Base-by-base conservation (phyloP, 1,140 invertebrate species). In the Planococcus citri region DNA sequence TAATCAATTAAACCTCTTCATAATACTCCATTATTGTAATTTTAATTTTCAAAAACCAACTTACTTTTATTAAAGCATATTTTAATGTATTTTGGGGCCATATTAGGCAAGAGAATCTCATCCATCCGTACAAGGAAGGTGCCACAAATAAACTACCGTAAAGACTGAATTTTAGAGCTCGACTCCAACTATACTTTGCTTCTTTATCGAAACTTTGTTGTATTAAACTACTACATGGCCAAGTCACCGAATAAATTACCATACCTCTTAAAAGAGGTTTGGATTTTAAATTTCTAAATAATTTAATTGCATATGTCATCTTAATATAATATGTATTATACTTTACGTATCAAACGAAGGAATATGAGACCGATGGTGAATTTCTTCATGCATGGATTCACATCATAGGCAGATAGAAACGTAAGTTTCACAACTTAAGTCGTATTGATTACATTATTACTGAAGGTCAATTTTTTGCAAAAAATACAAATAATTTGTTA, bases 81-180 rank as follows among this genome's bases (percentile, higher is more conserved):
- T 80, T 82, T n/a, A 90, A 74, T 72, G 82, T 83, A 37, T 80
- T 80, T 70, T 82, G 80, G 4, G 87, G 87, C 83, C 86, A 87
- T 72, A 88, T 77, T 60, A 78, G 79, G 27, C 81, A 80, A 24
- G 84, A 82, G 22, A 87, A 78, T 75, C 80, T 82, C 41, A 89
- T 78, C 87, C 88, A 90, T 22, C 81, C 80, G 73, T 87, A 88
- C 0, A 90, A 73, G 0, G 86, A 85, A 6, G 88, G 88, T 1
- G 87, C 88, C 24, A 88, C 86, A 75, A 85, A 88, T 24, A 85
- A 79, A 6, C 82, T 81, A 20, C 88, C 88, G 74, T 86, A 89
- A 12, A 89, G 70, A 76, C 83, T 82, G 74, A 87, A 90, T 72
- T 86, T 80, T 10, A 83, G 64, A 1, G 82, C 82, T 73, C 85